Conservation (phyloP, 2,797 vertebrate species). For the Semaprochilodus insignis region DNA sequence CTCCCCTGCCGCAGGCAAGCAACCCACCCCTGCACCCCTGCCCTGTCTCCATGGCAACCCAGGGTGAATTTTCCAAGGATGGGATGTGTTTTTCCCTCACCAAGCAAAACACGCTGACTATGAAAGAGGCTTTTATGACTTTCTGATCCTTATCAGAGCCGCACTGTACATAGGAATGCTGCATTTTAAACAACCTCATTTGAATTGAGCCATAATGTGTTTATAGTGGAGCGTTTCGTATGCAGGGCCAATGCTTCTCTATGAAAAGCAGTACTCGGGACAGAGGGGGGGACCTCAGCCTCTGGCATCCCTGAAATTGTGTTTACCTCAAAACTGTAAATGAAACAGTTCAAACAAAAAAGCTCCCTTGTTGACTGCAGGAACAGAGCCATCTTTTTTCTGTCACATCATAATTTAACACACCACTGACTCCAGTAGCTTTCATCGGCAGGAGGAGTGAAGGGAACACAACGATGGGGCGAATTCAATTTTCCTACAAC, state of each 20-base stretch:
- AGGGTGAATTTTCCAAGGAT: constrained; percentile 45
- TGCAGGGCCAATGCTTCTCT: not conserved
- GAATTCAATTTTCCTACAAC: constrained; percentile 57
- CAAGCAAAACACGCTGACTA: constrained; percentile 44
- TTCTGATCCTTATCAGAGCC: constrained; percentile 13
- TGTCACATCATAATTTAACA: constrained; percentile 66
- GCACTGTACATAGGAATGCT: constrained; percentile 4
- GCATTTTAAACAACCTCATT: constrained; percentile 37
- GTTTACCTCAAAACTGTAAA: constrained; percentile 63
- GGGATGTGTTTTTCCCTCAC: constrained; percentile 24
- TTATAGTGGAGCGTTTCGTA: not conserved
- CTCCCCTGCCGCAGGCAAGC: constrained; percentile 55
- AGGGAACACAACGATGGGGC: constrained; percentile 51
- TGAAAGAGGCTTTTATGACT: constrained; percentile 30
- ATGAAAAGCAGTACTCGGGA: not conserved
- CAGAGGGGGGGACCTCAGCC: constrained; percentile 1
- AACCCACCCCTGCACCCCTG: constrained; percentile 54
- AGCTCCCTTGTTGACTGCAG: constrained; percentile 52
- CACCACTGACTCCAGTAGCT: constrained; percentile 50
- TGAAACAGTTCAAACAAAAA: constrained; percentile 58
- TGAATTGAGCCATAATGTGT: constrained; percentile 6
- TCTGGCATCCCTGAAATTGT: constrained; percentile 58
- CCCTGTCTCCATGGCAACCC: constrained; percentile 61
- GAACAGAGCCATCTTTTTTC: constrained; percentile 59
- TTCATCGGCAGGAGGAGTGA: constrained; percentile 39